Conservation (phyloP, 1,140 invertebrate genomes). For the Schlechtendalia chinensis region DNA sequence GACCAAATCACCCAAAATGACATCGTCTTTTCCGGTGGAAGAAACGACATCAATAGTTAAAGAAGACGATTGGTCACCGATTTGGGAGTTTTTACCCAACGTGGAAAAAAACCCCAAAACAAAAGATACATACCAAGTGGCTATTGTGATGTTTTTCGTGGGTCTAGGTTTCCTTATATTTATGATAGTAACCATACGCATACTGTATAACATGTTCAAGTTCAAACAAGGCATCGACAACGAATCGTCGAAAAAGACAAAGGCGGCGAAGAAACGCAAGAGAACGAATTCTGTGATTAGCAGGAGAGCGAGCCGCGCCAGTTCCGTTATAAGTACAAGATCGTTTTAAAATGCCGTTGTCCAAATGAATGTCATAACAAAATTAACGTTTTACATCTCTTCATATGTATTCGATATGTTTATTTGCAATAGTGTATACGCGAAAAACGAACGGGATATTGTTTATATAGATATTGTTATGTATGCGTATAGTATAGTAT, state of each 20-base stretch:
- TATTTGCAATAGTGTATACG: too few species aligned
- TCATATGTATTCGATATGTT: too few species aligned
- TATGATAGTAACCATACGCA: slow-evolving; percentile 20
- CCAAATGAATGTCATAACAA: too few species aligned
- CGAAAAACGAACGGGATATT: too few species aligned
- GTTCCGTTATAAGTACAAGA: slow-evolving; percentile 21
- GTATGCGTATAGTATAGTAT: too few species aligned
- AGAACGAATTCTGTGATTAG: slow-evolving; percentile 1
- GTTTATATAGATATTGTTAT: too few species aligned
- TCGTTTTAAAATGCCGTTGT: neutral
- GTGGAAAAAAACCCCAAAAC: neutral
- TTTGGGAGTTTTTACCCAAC: slow-evolving; percentile 28
- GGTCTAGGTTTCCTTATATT: slow-evolving; percentile 27
- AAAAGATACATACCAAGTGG: neutral
- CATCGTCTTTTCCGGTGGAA: neutral
- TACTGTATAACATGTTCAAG: slow-evolving; percentile 28
- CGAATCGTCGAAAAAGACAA: neutral
- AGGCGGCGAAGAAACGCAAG: neutral
- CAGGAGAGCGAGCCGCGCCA: slow-evolving; percentile 6
- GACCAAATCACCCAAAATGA: neutral
- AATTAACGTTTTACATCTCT: too few species aligned
- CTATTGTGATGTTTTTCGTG: neutral
- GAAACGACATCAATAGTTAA: neutral
- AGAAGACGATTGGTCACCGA: slow-evolving; percentile 29
- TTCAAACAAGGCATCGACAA: neutral